Evolutionary conservation across 2,888 invertebrate genomes (phyloP).

Genomic region (Acanthosepion pharaonis): DNA sequence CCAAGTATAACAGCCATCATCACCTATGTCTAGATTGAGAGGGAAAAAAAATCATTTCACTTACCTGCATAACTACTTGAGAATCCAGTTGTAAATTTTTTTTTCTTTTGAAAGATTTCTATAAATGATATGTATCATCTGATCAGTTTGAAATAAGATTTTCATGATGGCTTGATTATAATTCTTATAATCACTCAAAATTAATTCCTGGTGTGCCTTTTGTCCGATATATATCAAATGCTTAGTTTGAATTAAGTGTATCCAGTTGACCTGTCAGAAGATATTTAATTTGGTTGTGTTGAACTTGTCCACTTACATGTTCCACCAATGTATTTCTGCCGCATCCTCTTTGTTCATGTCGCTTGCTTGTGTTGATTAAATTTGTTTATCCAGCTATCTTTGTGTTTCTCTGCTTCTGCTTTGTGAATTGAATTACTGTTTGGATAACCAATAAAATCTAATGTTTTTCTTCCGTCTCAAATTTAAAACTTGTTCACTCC

Average conservation of each 20-base stretch:
- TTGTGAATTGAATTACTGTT: not conserved
- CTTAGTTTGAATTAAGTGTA: not conserved
- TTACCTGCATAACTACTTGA: no score
- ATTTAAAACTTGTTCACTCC: not conserved
- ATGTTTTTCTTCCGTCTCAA: not conserved
- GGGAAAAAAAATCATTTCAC: no score
- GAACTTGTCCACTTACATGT: not conserved
- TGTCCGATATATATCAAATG: not conserved
- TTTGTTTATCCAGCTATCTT: not conserved
- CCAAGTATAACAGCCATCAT: no score
- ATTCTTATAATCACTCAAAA: not conserved
- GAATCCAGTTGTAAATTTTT: no score
- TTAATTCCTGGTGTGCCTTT: not conserved
- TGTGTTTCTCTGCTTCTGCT: not conserved
- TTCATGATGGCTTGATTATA: no score
- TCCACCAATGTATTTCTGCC: not conserved
- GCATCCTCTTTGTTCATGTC: not conserved
- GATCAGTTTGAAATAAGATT: no score
- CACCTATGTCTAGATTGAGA: no score
- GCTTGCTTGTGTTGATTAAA: not conserved
- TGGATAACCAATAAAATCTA: not conserved
- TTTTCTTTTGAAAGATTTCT: no score
- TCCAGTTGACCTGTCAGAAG: not conserved
- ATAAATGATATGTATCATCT: no score
- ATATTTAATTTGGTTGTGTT: not conserved